Conservation (phyloP, 2,113 vertebrate species). For the Pseudolaguvia tuberculata region DNA sequence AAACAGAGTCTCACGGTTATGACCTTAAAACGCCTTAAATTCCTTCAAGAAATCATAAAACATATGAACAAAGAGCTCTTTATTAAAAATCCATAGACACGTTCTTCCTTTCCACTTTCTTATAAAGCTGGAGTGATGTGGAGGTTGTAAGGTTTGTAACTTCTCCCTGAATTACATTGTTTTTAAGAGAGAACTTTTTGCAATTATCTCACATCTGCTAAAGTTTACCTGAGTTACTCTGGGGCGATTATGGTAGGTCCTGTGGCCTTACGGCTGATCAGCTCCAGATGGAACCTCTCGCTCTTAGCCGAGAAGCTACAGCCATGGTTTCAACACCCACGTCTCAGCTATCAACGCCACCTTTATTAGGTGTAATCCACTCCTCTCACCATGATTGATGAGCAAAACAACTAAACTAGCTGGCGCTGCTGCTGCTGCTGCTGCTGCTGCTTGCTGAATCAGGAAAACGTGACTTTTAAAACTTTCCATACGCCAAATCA, state of each 20-base stretch:
- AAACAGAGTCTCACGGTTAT: background rate
- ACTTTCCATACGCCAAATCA: constrained; percentile 7
- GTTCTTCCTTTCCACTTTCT: constrained; percentile 21
- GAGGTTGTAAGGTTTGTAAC: constrained; percentile 30
- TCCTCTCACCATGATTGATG: constrained; percentile 47
- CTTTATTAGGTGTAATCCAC: constrained; percentile 51
- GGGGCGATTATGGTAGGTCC: constrained; percentile 64
- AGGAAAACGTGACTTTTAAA: constrained; percentile 20
- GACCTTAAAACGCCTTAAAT: constrained; percentile 11
- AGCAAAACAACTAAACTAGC: constrained; percentile 43
- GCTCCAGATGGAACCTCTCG: constrained; percentile 62
- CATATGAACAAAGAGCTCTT: constrained; percentile 10
- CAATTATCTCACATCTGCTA: constrained; percentile 69
- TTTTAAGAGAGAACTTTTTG: constrained; percentile 51
- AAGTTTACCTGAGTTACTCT: constrained; percentile 63
- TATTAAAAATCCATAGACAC: constrained; percentile 13
- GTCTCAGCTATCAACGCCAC: constrained; percentile 45
- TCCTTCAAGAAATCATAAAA: background rate
- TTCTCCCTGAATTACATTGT: constrained; percentile 57
- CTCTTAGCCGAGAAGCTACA: constrained; percentile 49
- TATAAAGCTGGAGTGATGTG: constrained; percentile 22
- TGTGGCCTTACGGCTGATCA: constrained; percentile 54
- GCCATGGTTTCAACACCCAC: constrained; percentile 38
- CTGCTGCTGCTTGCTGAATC: constrained; percentile 22
- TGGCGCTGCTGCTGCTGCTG: constrained; percentile 34